A percentile compares a stretch with the other conserved stretches of the same genome.
These are phyloP conservation scores for Drymonia ruficornis DNA, from an alignment of 2,888 invertebrate species.

Conservation along the genomic window DNA sequence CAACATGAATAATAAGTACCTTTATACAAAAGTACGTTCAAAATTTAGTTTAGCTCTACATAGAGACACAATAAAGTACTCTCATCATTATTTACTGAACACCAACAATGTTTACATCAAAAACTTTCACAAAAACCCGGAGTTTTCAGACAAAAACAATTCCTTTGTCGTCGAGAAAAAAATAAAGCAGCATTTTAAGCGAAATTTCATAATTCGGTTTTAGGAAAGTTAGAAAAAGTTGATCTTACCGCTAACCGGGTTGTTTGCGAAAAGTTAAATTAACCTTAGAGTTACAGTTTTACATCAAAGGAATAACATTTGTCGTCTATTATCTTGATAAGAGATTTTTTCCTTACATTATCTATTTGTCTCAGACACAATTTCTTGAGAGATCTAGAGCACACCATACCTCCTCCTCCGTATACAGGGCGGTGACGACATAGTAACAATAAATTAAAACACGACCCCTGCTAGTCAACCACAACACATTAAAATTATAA, in stretches of 20 bases:
- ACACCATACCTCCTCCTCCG: no score
- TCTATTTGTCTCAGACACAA: no score
- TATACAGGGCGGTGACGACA: no score
- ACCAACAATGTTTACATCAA: slow-evolving; percentile 1
- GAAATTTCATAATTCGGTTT: slow-evolving; percentile 61
- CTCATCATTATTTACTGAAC: slow-evolving; percentile 1
- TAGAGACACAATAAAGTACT: slow-evolving; percentile 5
- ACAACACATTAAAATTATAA: no score
- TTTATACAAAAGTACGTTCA: no score
- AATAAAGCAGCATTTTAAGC: slow-evolving; percentile 41
- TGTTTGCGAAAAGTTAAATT: slow-evolving; percentile 62
- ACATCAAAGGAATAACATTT: slow-evolving; percentile 17
- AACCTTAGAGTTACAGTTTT: slow-evolving; percentile 37
- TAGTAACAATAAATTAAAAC: no score
- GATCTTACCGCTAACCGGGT: slow-evolving; percentile 34
- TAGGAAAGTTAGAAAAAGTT: slow-evolving; percentile 40
- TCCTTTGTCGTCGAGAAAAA: slow-evolving; percentile 41
- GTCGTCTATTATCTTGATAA: no score
- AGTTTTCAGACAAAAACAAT: slow-evolving; percentile 34
- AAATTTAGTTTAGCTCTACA: slow-evolving; percentile 3
- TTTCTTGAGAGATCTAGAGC: no score
- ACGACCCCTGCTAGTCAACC: no score
- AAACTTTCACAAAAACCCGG: slow-evolving; percentile 23
- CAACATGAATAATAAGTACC: no score
- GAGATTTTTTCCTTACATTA: no score